Percentiles rank a stretch among this genome's conserved stretches.
Conservation (phyloP, 1,140 invertebrate genomes). For the Lethrus apterus region DNA sequence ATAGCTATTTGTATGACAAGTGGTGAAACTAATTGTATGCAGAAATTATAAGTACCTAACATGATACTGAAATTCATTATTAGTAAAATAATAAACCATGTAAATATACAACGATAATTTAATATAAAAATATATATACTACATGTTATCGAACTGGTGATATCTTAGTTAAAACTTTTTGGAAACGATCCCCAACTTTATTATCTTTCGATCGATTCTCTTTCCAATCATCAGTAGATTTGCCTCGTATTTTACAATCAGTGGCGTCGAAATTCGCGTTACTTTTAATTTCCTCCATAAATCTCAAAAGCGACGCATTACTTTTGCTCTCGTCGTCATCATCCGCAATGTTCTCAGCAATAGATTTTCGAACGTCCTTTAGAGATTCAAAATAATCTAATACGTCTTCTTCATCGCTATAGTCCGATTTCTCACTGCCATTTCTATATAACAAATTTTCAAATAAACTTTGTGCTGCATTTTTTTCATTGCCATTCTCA, state of each 20-base stretch:
- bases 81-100: too few species aligned
- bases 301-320: constrained; percentile 30
- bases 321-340: constrained; percentile 14
- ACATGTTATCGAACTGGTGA: not conserved
- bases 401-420: constrained; percentile 21
- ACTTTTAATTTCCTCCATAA: constrained; percentile 30
- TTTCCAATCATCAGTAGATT: not conserved
- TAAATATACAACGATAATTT: too few species aligned
- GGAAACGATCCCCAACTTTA: not conserved
- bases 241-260: not conserved
- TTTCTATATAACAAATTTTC: constrained; percentile 27
- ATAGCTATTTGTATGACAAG: too few species aligned
- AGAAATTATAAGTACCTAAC: too few species aligned
- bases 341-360: constrained; percentile 17
- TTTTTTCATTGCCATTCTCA: constrained; percentile 1
- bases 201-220: not conserved
- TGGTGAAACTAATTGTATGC: too few species aligned
- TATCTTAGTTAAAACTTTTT: constrained; percentile 3
- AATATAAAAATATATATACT: too few species aligned
- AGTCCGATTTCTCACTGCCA: constrained; percentile 13
- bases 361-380: constrained; percentile 2
- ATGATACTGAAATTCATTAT: too few species aligned
- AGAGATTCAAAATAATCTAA: constrained; percentile 19
- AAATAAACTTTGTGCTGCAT: constrained; percentile 9
- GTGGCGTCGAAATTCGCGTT: constrained; percentile 1